Base-by-base conservation (phyloP, 2,888 invertebrate species). In the Drosophila fulvimacula region DNA sequence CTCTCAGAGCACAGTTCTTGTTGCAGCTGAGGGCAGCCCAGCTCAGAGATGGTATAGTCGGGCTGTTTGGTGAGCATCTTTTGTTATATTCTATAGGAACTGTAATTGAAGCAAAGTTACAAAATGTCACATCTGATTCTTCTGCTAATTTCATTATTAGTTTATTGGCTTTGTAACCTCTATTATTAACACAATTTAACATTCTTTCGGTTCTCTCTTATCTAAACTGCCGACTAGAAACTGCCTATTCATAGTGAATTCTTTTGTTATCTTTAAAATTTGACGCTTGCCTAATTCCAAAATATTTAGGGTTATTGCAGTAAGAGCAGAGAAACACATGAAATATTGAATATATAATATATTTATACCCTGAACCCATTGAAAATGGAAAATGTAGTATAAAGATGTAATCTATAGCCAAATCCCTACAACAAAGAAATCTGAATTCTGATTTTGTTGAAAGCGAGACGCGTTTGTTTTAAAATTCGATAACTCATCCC, bases 31-130 rank as follows among this genome's bases (percentile, higher is more conserved):
- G 91, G 92, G 44, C 83, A 88, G 39, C 92, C 92, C 70, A 85
- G 82, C 44, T 86, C 89, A 19, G 91, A 90, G 61, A 91, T 91
- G 69, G 80, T 81, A 63, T 92, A 92, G 80, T 92, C 92, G 36
- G 92, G 90, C 48, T 82, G 87, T 57, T 88, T 87, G 36, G 74
- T 83, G 19, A 81, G 76, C 85, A 86, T 86, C 49, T 56, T 17
- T 58, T 62, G 61, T 67, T 68, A 34, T 42, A 39, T 55, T 67
- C 21, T 58, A 55, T 76, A 78, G 86, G 76, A 86, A 82, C 87
- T 82, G 55, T 7, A 73, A 63, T 42, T 44, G 17, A 46, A 51
- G 15, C 32, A 7, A 32, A n/a, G 32, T 34, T 10, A 17, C 6
- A 15, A 21, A 17, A 27, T 10, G n/a, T 46, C 10, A 24, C n/a